Percentiles rank a stretch among this genome's conserved stretches.
These are phyloP conservation scores for Stratiomys singularior DNA, from an alignment of 2,888 invertebrate species.

Conservation along the genomic window DNA sequence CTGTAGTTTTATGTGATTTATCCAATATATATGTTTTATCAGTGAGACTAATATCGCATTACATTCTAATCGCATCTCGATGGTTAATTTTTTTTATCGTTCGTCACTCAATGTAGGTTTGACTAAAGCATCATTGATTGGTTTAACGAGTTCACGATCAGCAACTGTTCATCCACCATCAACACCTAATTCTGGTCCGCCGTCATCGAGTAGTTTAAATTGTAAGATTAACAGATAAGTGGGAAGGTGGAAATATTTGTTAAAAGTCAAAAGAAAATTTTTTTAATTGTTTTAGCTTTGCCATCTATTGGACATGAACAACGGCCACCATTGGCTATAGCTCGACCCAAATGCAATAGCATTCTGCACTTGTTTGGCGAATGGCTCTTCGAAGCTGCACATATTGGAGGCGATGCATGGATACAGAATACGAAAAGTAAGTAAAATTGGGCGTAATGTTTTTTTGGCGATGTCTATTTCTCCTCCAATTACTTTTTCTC, in stretches of 20 bases:
- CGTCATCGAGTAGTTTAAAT: slow-evolving; percentile 73
- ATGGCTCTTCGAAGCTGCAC: slow-evolving; percentile 96
- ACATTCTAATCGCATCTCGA: slow-evolving; percentile 14
- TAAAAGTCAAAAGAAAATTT: neutral
- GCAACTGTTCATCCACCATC: slow-evolving; percentile 74
- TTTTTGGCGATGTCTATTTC: too few species aligned
- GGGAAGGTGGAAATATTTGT: slow-evolving; percentile 26
- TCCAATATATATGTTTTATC: slow-evolving; percentile 5
- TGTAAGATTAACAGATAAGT: slow-evolving; percentile 67
- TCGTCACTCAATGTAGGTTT: slow-evolving; percentile 71
- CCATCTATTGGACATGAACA: slow-evolving; percentile 71
- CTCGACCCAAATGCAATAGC: slow-evolving; percentile 92
- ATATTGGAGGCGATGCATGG: slow-evolving; percentile 82
- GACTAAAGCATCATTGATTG: slow-evolving; percentile 83
- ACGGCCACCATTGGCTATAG: slow-evolving; percentile 76
- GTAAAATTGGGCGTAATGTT: too few species aligned
- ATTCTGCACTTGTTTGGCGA: slow-evolving; percentile 95
- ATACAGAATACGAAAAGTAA: slow-evolving; percentile 69
- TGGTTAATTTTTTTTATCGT: slow-evolving; percentile 28
- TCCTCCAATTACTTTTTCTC: too few species aligned
- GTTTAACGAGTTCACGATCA: slow-evolving; percentile 78
- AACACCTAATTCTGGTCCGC: slow-evolving; percentile 77
- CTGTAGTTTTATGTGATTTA: slow-evolving; percentile 15
- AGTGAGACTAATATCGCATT: slow-evolving; percentile 31
- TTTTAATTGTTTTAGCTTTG: slow-evolving; percentile 67